These are phyloP conservation scores for Schizopygopsis malacanthus DNA, from an alignment of 2,797 vertebrate species.

Conservation along the genomic window DNA sequence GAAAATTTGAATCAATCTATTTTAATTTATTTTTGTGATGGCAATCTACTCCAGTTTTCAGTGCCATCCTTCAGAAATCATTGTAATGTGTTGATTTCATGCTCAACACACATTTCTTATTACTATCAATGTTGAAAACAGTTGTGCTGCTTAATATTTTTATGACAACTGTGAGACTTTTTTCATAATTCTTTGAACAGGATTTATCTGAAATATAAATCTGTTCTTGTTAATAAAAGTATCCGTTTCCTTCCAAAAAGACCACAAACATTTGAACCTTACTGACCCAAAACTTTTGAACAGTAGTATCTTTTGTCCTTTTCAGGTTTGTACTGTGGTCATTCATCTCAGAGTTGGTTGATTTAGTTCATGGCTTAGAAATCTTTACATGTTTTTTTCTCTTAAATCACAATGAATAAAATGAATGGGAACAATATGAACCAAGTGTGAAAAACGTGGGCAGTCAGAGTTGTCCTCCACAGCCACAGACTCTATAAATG, in stretches of 20 bases:
- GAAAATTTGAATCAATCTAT: too few species aligned
- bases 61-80: background rate
- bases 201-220: background rate
- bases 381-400: background rate
- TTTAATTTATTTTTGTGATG: background rate
- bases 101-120: background rate
- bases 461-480: background rate
- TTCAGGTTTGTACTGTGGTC: background rate
- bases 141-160: background rate
- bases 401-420: background rate
- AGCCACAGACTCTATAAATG: conserved; percentile 4
- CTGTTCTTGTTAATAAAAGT: background rate
- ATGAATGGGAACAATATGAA: conserved; percentile 15
- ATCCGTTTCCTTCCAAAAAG: background rate
- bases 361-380: background rate
- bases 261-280: background rate
- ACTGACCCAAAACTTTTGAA: background rate
- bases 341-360: background rate
- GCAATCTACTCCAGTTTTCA: background rate
- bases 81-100: background rate
- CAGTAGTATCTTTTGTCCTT: background rate
- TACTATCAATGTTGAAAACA: background rate
- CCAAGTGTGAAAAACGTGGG: background rate
- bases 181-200: background rate
- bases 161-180: background rate